Evolutionary conservation across 2,888 invertebrate species (phyloP), one percentile per base, ranked within the genome.

Genomic region (Apodemia duryi): DNA sequence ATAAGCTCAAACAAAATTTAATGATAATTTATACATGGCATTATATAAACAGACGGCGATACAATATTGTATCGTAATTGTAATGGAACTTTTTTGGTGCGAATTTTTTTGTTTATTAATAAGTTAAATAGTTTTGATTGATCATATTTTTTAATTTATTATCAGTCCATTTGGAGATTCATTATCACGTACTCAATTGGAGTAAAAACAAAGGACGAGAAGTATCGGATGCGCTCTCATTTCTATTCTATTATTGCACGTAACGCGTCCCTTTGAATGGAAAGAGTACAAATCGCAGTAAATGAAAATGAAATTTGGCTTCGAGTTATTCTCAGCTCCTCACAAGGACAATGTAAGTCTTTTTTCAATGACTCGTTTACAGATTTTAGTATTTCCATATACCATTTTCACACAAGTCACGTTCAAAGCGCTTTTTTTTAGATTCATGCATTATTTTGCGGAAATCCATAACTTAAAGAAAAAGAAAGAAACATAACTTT

Each of bases 151-250:
- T 49, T 1, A 49, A 49, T n/a, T 61, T 62, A 54, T 13, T 66
- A 63, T 61, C 57, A 60, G 63, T 64, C 62, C 43, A 35, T 61
- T 62, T 60, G 51, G 64, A 67, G 70, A 68, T 76, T 74, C 70
- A 77, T 80, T 83, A 82, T 84, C 80, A 74, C 71, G 75, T 79
- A 78, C 80, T 81, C 77, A 69, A 77, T 79, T 81, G 79, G 81
- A 82, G 11, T 84, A 83, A 80, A 79, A 81, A 84, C 79, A 80
- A 79, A 80, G 80, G 79, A 78, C 75, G 69, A 73, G 70, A 75
- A 75, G 75, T 75, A 77, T 80, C 79, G 76, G 74, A 75, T 77
- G 75, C 66, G 71, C 72, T 61, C 72, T 74, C 72, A 74, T 75
- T 75, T 74, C 69, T 74, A 75, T 74, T 21, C 21, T 21, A 72